Base-by-base conservation (phyloP, 1,140 invertebrate species). In the Hestina assimilis region DNA sequence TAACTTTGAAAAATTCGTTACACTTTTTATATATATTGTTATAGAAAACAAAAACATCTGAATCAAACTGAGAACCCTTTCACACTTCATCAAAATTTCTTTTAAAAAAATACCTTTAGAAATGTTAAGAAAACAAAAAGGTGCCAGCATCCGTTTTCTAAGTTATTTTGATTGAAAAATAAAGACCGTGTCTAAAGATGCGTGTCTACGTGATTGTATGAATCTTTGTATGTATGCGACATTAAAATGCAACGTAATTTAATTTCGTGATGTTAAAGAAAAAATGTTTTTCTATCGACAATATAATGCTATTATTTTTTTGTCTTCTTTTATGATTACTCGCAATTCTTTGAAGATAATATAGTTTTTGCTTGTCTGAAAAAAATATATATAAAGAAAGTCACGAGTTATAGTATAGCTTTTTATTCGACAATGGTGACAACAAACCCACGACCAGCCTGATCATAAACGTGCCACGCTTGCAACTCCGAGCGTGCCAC, bases 161-260 rank as follows among this genome's bases (percentile, higher is more conserved):
- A 76, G 72, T 69, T 76, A 83, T 86, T 81, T 84, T 81, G 78
- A 86, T 86, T 84, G 81, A 61, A 86, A 86, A 84, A 84, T 86
- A 86, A 86, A 74, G 69, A 68, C 58, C 76, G 76, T 80, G 42
- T 67, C 75, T 70, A 83, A 86, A 71, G 45, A 43, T 17, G 28
- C 45, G 45, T 38, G 17, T 50, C 47, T 38, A 50, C 20, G 26
- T 50, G n/a, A 50, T 21, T 50, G 21, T 17, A 14, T 12, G 19
- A 48, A 24, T 12, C 11, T n/a, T 42, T 12, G 2, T 5, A 42
- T 42, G 40, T 42, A 20, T 42, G 33, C 33, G 8, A 19, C 0
- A 9, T 3, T 17, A 15, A 43, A 5, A 14, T 45, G 21, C 15
- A 21, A 54, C n/a, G 20, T 31, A 6, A 48, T 21, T 11, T 24